A percentile compares a stretch with the other conserved stretches of the same genome.
Conservation (phyloP, 2,113 vertebrate species). For the Dolichallabes microphthalmus region DNA sequence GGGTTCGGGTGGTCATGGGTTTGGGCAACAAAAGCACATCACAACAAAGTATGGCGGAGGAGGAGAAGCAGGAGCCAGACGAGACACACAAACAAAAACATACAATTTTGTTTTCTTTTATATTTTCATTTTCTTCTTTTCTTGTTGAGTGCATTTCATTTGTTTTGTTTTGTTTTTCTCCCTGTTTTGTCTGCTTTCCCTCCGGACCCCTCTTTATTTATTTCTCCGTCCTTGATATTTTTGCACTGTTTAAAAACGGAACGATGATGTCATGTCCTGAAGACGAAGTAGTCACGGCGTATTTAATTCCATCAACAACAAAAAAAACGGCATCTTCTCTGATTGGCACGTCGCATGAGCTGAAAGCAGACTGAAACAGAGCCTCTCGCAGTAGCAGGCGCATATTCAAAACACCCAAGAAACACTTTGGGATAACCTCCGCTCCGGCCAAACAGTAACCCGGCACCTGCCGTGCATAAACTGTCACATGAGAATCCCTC, state of each 20-base stretch:
- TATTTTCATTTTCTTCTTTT: not conserved
- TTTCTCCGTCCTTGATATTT: not conserved
- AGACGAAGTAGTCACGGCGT: not conserved
- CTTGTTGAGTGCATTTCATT: not conserved
- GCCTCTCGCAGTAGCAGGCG: slow-evolving; percentile 58
- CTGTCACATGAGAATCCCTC: slow-evolving; percentile 41
- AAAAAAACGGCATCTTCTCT: not conserved
- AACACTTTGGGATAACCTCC: slow-evolving; percentile 27
- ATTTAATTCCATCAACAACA: not conserved
- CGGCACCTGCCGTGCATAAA: slow-evolving; percentile 38
- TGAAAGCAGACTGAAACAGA: slow-evolving; percentile 69
- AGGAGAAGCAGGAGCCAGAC: slow-evolving; percentile 37
- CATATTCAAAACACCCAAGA: slow-evolving; percentile 48
- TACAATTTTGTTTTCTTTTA: not conserved
- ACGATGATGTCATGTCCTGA: not conserved
- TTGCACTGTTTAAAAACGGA: not conserved
- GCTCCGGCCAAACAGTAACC: slow-evolving; percentile 58
- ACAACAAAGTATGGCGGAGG: slow-evolving; percentile 13
- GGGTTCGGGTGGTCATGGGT: slow-evolving; percentile 44
- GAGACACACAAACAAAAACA: slow-evolving; percentile 10
- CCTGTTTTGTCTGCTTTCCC: not conserved
- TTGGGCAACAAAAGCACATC: slow-evolving; percentile 41
- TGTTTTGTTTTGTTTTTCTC: not conserved
- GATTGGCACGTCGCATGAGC: slow-evolving; percentile 57
- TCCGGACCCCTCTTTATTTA: not conserved